Conservation (phyloP, 1,140 invertebrate genomes). For the Myzus persicae region DNA sequence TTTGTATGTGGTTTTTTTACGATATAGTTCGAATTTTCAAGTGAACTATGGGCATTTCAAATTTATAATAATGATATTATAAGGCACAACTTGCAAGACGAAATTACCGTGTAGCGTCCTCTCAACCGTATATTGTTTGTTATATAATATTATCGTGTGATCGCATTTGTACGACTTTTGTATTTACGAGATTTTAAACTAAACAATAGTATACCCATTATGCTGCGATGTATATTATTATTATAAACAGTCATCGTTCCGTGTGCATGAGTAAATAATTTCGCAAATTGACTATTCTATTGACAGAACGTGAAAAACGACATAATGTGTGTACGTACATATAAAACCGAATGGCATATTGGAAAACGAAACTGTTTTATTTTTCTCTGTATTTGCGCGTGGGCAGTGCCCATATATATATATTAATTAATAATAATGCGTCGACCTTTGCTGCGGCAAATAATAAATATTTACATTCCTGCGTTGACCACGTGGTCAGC, state of each 20-base stretch:
- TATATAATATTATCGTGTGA: too few relatives aligned
- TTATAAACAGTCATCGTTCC: background rate
- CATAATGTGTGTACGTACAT: background rate
- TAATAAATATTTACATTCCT: constrained; percentile 23
- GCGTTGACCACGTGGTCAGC: background rate
- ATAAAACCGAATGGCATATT: background rate
- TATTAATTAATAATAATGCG: background rate
- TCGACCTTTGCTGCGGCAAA: constrained; percentile 15
- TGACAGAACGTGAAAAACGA: background rate
- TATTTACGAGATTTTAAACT: background rate
- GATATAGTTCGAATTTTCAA: too few relatives aligned
- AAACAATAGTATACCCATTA: background rate
- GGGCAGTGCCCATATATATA: background rate
- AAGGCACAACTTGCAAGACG: too few relatives aligned
- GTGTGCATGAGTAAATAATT: background rate
- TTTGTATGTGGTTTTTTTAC: too few relatives aligned
- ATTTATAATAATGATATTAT: too few relatives aligned
- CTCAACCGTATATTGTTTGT: too few relatives aligned
- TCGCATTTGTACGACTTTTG: background rate
- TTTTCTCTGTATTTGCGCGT: background rate
- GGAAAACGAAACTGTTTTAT: background rate
- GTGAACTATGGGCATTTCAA: too few relatives aligned
- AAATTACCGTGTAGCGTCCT: too few relatives aligned
- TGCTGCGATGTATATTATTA: too few relatives aligned
- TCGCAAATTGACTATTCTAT: background rate